These are phyloP conservation scores for Homarus gammarus DNA, from an alignment of 2,888 invertebrate genomes.

Conservation along the genomic window DNA sequence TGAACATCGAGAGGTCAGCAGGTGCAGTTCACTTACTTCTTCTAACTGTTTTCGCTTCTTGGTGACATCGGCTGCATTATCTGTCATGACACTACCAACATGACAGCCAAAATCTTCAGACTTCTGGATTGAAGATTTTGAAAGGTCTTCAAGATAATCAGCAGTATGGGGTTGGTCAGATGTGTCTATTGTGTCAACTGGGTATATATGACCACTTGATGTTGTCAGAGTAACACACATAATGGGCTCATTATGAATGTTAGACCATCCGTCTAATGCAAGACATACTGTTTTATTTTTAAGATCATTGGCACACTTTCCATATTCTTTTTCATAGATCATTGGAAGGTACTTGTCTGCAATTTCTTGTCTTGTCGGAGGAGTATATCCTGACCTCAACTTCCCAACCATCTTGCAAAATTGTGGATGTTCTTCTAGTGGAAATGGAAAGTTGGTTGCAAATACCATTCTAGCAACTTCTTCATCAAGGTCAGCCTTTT, in stretches of 20 bases:
- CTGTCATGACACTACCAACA: conserved; percentile 49
- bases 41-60: conserved; percentile 15
- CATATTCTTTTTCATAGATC: conserved; percentile 42
- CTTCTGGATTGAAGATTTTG: conserved; percentile 39
- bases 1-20: conserved; percentile 14
- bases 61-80: conserved; percentile 26
- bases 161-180: conserved; percentile 29
- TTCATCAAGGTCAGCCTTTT: conserved; percentile 40
- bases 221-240: conserved; percentile 46
- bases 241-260: conserved; percentile 37
- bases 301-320: conserved; percentile 30
- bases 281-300: conserved; percentile 27
- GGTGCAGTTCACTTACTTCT: background rate
- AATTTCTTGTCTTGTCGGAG: conserved; percentile 35
- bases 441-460: conserved; percentile 39
- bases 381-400: conserved; percentile 23
- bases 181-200: conserved; percentile 45
- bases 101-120: conserved; percentile 34
- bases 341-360: conserved; percentile 40
- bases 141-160: conserved; percentile 30
- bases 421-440: conserved; percentile 44
- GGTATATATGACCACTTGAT: conserved; percentile 48
- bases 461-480: conserved; percentile 27
- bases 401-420: conserved; percentile 33
- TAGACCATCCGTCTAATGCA: conserved; percentile 39